Evolutionary conservation across 30 jellyfish, hydroid and myxozoan species (phyloP).

Genomic region (Aurelia coerulea): DNA sequence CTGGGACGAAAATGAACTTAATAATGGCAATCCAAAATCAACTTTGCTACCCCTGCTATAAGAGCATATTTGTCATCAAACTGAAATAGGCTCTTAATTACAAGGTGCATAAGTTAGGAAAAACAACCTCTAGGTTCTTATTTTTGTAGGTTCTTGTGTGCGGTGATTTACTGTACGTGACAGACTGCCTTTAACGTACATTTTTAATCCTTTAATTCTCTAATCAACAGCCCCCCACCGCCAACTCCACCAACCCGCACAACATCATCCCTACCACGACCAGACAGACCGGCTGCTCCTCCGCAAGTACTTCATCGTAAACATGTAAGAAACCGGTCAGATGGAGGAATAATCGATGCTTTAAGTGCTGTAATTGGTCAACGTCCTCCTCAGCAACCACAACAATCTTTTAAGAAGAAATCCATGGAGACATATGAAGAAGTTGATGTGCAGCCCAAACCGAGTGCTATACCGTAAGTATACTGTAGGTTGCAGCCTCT

Average conservation of each 20-base stretch:
- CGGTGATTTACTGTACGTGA: too few species aligned
- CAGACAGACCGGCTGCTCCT: constrained; percentile 93
- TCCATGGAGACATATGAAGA: constrained; percentile 24
- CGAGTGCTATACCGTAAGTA: constrained; percentile 25
- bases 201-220: not conserved
- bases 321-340: constrained; percentile 91
- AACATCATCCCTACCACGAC: constrained; percentile 90
- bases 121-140: too few species aligned
- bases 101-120: too few species aligned
- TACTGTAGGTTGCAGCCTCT: too few species aligned
- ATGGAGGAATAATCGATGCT: constrained; percentile 76
- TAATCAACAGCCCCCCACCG: constrained; percentile 59
- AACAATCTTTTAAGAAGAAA: constrained; percentile 2
- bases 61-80: too few species aligned
- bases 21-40: too few species aligned
- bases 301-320: constrained; percentile 61
- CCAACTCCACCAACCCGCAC: constrained; percentile 97
- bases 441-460: constrained; percentile 7
- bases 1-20: too few species aligned
- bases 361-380: constrained; percentile 18
- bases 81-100: too few species aligned
- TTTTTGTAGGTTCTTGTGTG: too few species aligned
- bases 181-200: too few species aligned
- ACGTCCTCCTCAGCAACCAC: constrained; percentile 36
- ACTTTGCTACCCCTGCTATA: too few species aligned